Evolutionary conservation across 1,140 invertebrate species (phyloP).

Genomic region (Agraylea sexmaculata): DNA sequence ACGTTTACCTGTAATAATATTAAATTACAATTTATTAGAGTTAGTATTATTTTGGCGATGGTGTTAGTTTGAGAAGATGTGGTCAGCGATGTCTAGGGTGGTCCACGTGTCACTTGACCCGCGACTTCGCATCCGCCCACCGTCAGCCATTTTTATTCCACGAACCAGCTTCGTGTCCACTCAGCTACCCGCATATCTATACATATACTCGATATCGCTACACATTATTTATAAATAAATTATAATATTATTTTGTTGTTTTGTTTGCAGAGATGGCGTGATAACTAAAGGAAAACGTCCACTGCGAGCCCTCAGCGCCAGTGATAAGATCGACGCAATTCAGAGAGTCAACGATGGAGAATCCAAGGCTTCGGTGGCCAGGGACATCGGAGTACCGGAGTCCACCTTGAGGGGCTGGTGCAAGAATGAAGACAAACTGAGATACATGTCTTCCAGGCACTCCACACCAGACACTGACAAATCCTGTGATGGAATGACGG

Average conservation of each 20-base stretch:
- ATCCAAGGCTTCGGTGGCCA: slow-evolving; percentile 68
- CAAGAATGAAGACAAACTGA: slow-evolving; percentile 68
- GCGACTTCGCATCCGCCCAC: too few species aligned
- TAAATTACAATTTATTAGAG: too few species aligned
- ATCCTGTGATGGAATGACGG: slow-evolving; percentile 33
- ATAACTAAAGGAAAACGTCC: slow-evolving; percentile 54
- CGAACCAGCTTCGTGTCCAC: too few species aligned
- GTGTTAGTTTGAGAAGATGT: too few species aligned
- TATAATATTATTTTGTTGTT: slow-evolving; percentile 13
- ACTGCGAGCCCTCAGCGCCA: slow-evolving; percentile 53
- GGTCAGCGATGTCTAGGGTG: too few species aligned
- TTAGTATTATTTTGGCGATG: too few species aligned
- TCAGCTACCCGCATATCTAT: too few species aligned
- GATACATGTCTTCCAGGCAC: slow-evolving; percentile 53
- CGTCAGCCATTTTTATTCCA: too few species aligned
- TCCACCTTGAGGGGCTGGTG: slow-evolving; percentile 74
- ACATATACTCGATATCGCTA: too few species aligned
- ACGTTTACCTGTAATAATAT: too few species aligned
- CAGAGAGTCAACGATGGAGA: slow-evolving; percentile 67
- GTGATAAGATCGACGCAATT: slow-evolving; percentile 68
- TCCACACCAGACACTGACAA: slow-evolving; percentile 51
- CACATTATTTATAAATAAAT: too few species aligned
- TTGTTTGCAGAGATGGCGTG: slow-evolving; percentile 23
- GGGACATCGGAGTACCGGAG: slow-evolving; percentile 71
- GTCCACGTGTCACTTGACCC: too few species aligned